Evolutionary conservation across 2,113 vertebrate species (phyloP).

Genomic region (Silurus glanis): DNA sequence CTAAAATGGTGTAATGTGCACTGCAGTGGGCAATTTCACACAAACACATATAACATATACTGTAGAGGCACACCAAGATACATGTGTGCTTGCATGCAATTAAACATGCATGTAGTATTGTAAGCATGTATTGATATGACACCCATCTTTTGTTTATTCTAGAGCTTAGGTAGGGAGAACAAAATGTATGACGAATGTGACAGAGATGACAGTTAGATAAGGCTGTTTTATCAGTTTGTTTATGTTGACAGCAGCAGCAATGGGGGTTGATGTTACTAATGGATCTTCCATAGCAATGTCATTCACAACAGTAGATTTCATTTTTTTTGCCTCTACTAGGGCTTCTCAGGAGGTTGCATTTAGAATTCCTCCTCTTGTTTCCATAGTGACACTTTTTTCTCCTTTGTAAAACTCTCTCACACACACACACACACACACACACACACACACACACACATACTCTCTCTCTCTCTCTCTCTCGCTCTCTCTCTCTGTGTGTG

Average conservation of each 20-base stretch:
- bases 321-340: constrained; percentile 74
- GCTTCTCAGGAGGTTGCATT: constrained; percentile 77
- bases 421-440: background rate
- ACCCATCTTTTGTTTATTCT: background rate
- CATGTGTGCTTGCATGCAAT: constrained; percentile 24
- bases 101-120: background rate
- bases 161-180: background rate
- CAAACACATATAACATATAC: constrained; percentile 29
- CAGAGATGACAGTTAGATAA: constrained; percentile 44
- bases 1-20: constrained; percentile 73
- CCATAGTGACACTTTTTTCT: constrained; percentile 80
- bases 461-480: too few relatives aligned
- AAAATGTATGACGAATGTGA: constrained; percentile 30
- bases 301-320: constrained; percentile 68
- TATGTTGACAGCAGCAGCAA: constrained; percentile 45
- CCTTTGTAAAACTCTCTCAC: constrained; percentile 60
- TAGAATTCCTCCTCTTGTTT: constrained; percentile 79
- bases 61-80: background rate
- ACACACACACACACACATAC: too few relatives aligned
- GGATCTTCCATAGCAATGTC: constrained; percentile 60
- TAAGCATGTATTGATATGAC: background rate
- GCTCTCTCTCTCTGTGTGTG: constrained; percentile 8
- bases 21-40: constrained; percentile 57
- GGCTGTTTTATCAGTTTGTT: constrained; percentile 45
- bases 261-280: constrained; percentile 58